These are phyloP conservation scores for Amphiprion clarkii DNA, from an alignment of 2,797 vertebrate genomes.

Conservation along the genomic window DNA sequence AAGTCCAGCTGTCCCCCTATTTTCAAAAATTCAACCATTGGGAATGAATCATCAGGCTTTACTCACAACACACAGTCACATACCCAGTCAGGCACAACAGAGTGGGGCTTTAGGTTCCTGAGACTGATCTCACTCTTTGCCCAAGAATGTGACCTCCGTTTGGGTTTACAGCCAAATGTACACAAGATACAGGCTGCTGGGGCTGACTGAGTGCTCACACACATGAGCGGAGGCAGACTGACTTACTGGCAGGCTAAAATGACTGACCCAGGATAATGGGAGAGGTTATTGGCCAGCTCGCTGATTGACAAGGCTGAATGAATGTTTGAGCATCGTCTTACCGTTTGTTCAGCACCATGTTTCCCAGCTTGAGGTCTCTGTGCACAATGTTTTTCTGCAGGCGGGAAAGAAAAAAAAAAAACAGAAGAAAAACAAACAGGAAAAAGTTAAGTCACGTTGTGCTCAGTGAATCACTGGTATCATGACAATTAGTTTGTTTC, in stretches of 20 bases:
- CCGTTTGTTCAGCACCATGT: constrained; percentile 99
- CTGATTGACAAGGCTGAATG: constrained; percentile 15
- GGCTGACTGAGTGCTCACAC: constrained; percentile 26
- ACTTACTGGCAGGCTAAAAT: constrained; percentile 53
- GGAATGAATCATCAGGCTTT: constrained; percentile 67
- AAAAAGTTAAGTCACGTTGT: constrained; percentile 36
- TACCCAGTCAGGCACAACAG: constrained; percentile 27
- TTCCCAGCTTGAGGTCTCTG: constrained; percentile 99
- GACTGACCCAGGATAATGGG: constrained; percentile 34
- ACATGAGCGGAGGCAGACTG: constrained; percentile 32
- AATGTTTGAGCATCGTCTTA: constrained; percentile 74
- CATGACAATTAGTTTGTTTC: constrained; percentile 66
- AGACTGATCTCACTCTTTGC: constrained; percentile 55
- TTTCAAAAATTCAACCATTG: constrained; percentile 47
- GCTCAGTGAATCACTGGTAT: constrained; percentile 60
- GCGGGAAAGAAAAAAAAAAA: constrained; percentile 61
- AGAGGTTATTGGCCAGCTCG: constrained; percentile 17
- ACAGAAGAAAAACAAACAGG: not conserved
- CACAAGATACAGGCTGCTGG: constrained; percentile 45
- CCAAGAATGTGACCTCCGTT: constrained; percentile 68
- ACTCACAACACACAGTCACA: constrained; percentile 48
- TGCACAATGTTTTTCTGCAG: constrained; percentile 99
- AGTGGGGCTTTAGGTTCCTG: constrained; percentile 35
- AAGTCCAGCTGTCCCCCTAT: constrained; percentile 32
- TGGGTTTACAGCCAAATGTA: constrained; percentile 57